phyloP scores from a whole-genome alignment of 2,797 vertebrate species.

The Poecile montanus region DNA sequence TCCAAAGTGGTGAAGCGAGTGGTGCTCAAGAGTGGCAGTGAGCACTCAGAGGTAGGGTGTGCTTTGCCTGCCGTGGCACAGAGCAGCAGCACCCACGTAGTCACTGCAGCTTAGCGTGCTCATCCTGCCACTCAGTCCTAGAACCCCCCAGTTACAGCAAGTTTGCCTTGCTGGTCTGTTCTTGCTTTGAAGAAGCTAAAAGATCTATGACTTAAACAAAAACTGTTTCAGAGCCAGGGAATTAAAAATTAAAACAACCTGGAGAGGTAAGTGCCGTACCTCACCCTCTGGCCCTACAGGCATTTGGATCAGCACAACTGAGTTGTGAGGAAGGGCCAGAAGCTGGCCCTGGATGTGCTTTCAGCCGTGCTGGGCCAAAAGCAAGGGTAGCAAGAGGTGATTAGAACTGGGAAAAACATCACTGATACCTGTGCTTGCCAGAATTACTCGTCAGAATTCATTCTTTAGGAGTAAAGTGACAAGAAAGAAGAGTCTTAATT shows the following conservation, averaged over 20 bases:
- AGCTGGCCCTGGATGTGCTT: not conserved
- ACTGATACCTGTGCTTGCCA: not conserved
- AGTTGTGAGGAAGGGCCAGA: not conserved
- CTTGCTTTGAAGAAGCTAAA: not conserved
- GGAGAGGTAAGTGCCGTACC: not conserved
- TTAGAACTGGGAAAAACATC: not conserved
- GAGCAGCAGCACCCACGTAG: not conserved
- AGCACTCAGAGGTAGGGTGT: constrained; percentile 85
- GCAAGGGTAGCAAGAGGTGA: rapidly evolving
- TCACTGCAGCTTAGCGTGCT: not conserved
- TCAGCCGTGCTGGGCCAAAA: not conserved
- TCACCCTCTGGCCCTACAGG: not conserved
- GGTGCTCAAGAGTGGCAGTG: constrained; percentile 85
- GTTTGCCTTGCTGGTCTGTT: not conserved
- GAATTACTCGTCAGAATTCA: not conserved
- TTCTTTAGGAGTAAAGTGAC: not conserved
- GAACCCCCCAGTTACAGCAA: not conserved
- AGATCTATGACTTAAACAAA: not conserved
- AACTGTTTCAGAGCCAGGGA: not conserved
- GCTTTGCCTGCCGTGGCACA: not conserved
- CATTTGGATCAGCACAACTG: rapidly evolving
- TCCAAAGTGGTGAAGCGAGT: constrained; percentile 93
- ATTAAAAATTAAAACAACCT: not conserved
- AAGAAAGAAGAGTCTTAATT: not conserved
- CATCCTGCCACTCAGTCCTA: not conserved